Percentiles rank a stretch among this genome's conserved stretches.
These are phyloP conservation scores for Strix uralensis DNA, from an alignment of 2,113 vertebrate genomes.

Conservation along the genomic window DNA sequence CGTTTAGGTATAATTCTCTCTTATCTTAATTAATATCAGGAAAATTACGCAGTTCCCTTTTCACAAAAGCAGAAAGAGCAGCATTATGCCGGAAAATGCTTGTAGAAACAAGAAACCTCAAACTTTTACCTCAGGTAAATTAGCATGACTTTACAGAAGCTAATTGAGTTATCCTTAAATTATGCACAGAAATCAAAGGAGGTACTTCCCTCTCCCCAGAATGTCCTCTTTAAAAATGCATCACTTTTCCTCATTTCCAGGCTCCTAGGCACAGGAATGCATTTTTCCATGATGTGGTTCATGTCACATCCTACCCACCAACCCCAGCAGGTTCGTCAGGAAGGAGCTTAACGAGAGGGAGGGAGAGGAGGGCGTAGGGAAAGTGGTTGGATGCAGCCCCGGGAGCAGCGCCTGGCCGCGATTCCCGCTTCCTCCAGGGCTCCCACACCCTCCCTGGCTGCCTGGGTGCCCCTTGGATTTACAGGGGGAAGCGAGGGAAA, in stretches of 20 bases:
- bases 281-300: not conserved
- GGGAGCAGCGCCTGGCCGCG: not conserved
- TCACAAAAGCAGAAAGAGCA: not conserved
- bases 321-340: not conserved
- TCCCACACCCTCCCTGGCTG: not conserved
- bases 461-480: not conserved
- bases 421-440: not conserved
- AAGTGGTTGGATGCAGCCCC: not conserved
- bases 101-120: not conserved
- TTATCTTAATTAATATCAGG: conserved; percentile 33
- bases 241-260: not conserved
- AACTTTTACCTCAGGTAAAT: conserved; percentile 5
- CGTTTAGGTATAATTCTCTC: not conserved
- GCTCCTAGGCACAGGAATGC: not conserved
- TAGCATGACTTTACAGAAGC: not conserved
- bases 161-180: conserved; percentile 8
- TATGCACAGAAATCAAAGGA: not conserved
- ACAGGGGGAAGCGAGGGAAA: not conserved
- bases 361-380: too few species aligned
- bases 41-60: not conserved
- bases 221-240: not conserved
- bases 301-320: not conserved
- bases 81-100: not conserved
- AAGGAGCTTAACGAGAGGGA: not conserved
- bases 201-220: not conserved